Evolutionary conservation across 2,797 vertebrate species (phyloP).

Genomic region (Eleutherodactylus coqui): DNA sequence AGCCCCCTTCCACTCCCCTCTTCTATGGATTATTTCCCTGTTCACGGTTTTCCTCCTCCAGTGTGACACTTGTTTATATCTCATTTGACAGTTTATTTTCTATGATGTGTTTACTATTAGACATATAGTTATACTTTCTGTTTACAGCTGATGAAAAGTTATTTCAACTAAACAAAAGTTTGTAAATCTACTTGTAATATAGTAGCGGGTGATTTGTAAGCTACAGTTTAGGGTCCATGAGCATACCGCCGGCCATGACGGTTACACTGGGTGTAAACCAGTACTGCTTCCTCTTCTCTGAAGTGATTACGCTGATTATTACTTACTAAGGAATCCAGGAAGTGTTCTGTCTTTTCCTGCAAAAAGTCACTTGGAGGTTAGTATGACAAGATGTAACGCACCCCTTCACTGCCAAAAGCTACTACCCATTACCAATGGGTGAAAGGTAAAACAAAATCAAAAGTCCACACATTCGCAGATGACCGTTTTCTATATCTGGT

Average conservation of each 20-base stretch:
- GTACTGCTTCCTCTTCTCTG: conserved; percentile 39
- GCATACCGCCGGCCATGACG: background rate
- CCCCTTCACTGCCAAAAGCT: conserved; percentile 7
- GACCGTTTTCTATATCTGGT: background rate
- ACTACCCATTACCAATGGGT: background rate
- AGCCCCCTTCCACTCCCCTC: too few relatives aligned
- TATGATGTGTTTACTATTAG: too few relatives aligned
- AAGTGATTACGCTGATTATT: conserved; percentile 43
- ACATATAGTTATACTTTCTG: too few relatives aligned
- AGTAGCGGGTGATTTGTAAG: too few relatives aligned
- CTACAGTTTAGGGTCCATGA: too few relatives aligned
- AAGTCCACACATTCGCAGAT: background rate
- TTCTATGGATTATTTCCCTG: too few relatives aligned
- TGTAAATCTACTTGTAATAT: too few relatives aligned
- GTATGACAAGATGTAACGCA: conserved; percentile 31
- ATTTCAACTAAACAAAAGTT: too few relatives aligned
- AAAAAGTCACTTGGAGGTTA: conserved; percentile 52
- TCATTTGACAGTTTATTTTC: too few relatives aligned
- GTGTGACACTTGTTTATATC: too few relatives aligned
- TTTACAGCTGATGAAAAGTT: too few relatives aligned
- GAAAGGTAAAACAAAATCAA: background rate
- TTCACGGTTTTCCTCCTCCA: too few relatives aligned
- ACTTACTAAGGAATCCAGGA: conserved; percentile 42
- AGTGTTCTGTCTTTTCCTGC: conserved; percentile 52
- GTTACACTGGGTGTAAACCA: conserved; percentile 40